Evolutionary conservation across 2,888 invertebrate species (phyloP), one percentile per base, ranked within the genome.

Genomic region (Psylliodes chrysocephalus): DNA sequence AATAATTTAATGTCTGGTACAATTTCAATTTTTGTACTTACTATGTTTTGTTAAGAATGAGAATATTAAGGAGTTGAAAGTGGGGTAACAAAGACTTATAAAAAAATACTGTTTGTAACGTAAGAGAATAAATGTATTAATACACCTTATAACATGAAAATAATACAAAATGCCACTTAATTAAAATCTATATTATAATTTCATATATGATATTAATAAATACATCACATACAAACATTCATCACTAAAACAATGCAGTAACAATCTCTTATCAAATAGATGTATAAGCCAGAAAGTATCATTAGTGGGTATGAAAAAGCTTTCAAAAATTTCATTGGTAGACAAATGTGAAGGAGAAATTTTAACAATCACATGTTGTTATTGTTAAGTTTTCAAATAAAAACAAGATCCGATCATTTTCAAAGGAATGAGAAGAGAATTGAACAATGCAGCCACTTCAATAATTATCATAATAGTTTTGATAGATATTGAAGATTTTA

Each of bases 191-290:
- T 71, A 70, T 73, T 73, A 71, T 72, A 64, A 68, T 71, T 65
- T 69, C 69, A 70, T 72, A 69, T 74, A 69, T 75, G 72, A 68
- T 73, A 67, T 74, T 70, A 71, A 72, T 76, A 77, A 75, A 76
- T 75, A 77, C 72, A 77, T 75, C 75, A 79, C 80, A 77, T 75
- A 77, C 75, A 73, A 75, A 77, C 74, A 77, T 75, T 69, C 69
- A 75, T 74, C 71, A 74, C 73, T 73, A 71, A 69, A 67, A 71
- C 66, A 70, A 72, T 66, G 70, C 70, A 67, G 68, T 71, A 72
- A 72, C 67, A 73, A 71, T 70, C 72, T 65, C 66, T 60, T 64
- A 64, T 69, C 61, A 65, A 65, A 65, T 65, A 61, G 47, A n/a
- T 59, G 28, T 14, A 49, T 8, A 60, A 64, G 64, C 64, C 33